Percentiles rank a stretch among this genome's conserved stretches.
Evolutionary conservation across 2,797 vertebrate genomes (phyloP).

Genomic region (Fundulus diaphanus): DNA sequence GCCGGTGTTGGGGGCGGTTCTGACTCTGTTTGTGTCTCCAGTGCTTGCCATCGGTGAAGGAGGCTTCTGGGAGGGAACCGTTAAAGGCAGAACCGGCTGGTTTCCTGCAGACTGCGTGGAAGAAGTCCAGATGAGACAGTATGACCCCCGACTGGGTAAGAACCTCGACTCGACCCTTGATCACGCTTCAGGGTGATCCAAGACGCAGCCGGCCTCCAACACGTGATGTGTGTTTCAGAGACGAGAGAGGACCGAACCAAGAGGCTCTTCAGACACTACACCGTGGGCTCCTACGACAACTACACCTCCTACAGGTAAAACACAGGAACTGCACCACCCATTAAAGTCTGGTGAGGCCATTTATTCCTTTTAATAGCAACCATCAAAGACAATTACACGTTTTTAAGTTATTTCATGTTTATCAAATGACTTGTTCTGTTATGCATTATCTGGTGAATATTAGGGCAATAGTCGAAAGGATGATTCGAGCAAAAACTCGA

Average conservation of each 20-base stretch:
- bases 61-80: conserved; percentile 96
- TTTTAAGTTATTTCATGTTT: no score
- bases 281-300: conserved; percentile 96
- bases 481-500: no score
- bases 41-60: conserved; percentile 97
- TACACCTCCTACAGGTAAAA: conserved; percentile 87
- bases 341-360: no score
- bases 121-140: conserved; percentile 98
- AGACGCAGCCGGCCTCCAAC: not conserved
- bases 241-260: conserved; percentile 96
- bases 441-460: no score
- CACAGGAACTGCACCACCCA: not conserved
- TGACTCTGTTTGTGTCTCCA: conserved; percentile 48
- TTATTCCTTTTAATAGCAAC: no score
- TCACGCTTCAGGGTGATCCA: not conserved
- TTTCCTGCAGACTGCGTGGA: conserved; percentile 98
- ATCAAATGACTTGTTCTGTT: no score
- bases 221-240: conserved; percentile 78
- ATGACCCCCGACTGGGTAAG: conserved; percentile 90
- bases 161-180: not conserved
- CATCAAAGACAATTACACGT: no score
- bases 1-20: no score
- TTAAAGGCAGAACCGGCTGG: conserved; percentile 97
- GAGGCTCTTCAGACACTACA: conserved; percentile 96
- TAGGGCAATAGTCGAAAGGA: no score